Evolutionary conservation across 2,888 invertebrate genomes (phyloP), one percentile per base, ranked within the genome.

Genomic region (Tetranychus piercei): DNA sequence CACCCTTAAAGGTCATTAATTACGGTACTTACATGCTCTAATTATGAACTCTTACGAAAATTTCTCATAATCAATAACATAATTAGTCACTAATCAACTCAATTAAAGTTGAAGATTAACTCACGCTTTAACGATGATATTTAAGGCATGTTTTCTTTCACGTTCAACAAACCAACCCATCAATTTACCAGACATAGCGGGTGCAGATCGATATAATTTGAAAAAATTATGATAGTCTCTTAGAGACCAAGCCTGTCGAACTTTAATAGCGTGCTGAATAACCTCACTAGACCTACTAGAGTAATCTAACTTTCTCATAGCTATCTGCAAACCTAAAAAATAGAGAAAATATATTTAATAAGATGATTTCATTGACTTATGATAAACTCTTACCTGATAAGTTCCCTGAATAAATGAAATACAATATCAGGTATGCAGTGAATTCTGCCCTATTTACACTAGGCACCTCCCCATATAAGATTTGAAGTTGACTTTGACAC

Each of bases 121-220:
- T 73, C 92, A 99, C 95, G 94, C 89, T 88, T 94, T 97, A 79
- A 95, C 88, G 83, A 97, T 90, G 82, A 88, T 87, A 84, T 90
- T 94, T 81, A 97, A 86, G 81, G 94, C 96, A 80, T 86, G 85
- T 84, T 92, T 94, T 81, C 99, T 87, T 83, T 96, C 95, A 81
- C 97, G 87, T 79, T 94, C 91, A 82, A 94, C 88, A 87, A 97
- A 97, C 94, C 96, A 94, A 85, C 97, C 96, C 85, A 99, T 91
- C 79, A 99, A 87, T 84, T 92, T 94, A 76, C 92, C 92, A 71
- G 93, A 90, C 97, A 99, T 97, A 81, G 90, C 87, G 23, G 97
- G 97, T 67, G 97, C 90, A 77, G 85, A 84, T 81, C 87, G 87
- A 84, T 96, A 97, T 77, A 99, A 85, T 80, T 89, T 86, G 86